These are phyloP conservation scores for Embidobia sp. DNA, from an alignment of 2,888 invertebrate genomes.

Conservation along the genomic window DNA sequence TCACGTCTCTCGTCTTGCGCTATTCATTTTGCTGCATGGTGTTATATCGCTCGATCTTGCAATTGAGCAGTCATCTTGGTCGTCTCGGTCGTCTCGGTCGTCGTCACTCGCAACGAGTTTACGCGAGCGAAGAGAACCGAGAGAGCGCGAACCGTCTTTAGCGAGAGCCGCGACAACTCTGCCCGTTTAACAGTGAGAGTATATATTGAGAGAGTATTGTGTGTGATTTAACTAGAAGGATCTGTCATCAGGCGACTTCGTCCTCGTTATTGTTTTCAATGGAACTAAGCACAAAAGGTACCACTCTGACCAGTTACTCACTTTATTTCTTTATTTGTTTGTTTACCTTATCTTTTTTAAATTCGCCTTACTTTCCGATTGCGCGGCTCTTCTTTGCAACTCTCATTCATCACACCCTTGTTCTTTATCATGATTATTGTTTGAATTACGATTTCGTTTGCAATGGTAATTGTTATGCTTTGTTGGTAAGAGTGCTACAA, in stretches of 20 bases:
- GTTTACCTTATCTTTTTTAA: slow-evolving; percentile 23
- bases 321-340: slow-evolving; percentile 35
- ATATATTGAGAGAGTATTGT: slow-evolving; percentile 53
- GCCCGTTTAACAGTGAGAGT: slow-evolving; percentile 47
- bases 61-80: slow-evolving; percentile 61
- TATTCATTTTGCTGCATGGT: slow-evolving; percentile 70
- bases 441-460: slow-evolving; percentile 40
- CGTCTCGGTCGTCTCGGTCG: slow-evolving; percentile 59
- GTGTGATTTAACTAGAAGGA: slow-evolving; percentile 63
- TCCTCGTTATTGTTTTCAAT: slow-evolving; percentile 58
- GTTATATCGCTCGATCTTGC: slow-evolving; percentile 68
- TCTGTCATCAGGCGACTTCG: slow-evolving; percentile 51
- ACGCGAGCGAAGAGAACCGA: slow-evolving; percentile 65
- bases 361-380: not conserved
- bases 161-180: slow-evolving; percentile 53
- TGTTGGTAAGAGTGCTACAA: slow-evolving; percentile 21
- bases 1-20: slow-evolving; percentile 72
- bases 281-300: slow-evolving; percentile 65
- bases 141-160: slow-evolving; percentile 56
- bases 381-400: not conserved
- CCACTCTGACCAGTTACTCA: slow-evolving; percentile 51
- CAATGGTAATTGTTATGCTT: slow-evolving; percentile 60
- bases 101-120: slow-evolving; percentile 60
- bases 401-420: slow-evolving; percentile 1
- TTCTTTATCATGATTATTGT: slow-evolving; percentile 8